Conservation (phyloP, 2,797 vertebrate genomes). For the Hypotaenidia okinawae region DNA sequence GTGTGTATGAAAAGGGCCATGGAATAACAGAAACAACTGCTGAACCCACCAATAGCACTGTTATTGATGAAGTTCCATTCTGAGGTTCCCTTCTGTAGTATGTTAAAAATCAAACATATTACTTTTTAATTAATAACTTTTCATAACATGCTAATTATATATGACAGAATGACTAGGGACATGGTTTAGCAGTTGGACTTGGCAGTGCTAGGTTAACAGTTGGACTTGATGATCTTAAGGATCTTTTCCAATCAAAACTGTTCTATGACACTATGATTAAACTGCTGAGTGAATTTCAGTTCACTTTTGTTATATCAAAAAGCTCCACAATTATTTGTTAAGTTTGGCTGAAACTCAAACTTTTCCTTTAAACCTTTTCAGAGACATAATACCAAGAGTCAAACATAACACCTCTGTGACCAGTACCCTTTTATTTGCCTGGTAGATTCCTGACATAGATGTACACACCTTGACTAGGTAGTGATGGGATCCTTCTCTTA, state of each 20-base stretch:
- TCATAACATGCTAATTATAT: not conserved
- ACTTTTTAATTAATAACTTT: not conserved
- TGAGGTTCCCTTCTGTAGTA: not conserved
- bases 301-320: not conserved
- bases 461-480: not conserved
- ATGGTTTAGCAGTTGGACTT: no score
- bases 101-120: not conserved
- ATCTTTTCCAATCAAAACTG: no score
- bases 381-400: not conserved
- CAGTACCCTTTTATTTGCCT: not conserved
- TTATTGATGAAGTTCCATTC: not conserved
- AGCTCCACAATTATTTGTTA: not conserved
- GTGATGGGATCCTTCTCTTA: not conserved
- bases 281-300: not conserved
- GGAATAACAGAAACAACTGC: not conserved
- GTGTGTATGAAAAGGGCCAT: rapidly evolving
- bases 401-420: not conserved
- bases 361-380: not conserved
- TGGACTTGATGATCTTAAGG: no score
- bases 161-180: not conserved
- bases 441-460: not conserved
- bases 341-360: not conserved
- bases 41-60: not conserved
- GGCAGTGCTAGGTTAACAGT: no score
- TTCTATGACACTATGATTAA: not conserved